phyloP scores from a whole-genome alignment of 2,113 vertebrate genomes.

The Piliocolobus tephrosceles region DNA sequence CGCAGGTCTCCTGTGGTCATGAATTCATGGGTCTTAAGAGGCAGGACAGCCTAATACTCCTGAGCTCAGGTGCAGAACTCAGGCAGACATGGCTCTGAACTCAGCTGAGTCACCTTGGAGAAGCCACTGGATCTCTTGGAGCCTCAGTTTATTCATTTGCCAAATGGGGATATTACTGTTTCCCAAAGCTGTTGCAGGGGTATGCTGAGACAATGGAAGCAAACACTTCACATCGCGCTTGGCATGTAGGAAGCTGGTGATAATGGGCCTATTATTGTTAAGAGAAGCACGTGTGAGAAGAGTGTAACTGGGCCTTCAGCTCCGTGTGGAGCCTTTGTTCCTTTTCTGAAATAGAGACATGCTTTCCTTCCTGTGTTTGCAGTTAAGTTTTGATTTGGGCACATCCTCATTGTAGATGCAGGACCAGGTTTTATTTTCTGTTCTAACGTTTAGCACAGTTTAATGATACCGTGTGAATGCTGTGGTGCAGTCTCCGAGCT shows the following conservation, averaged over 20 bases:
- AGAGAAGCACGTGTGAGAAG: background rate
- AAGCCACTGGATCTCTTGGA: background rate
- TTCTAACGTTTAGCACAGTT: fast-evolving
- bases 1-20: background rate
- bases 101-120: background rate
- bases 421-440: background rate
- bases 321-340: background rate
- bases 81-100: background rate
- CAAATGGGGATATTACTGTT: background rate
- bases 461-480: fast-evolving
- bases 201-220: fast-evolving
- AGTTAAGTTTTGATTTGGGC: background rate
- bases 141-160: background rate
- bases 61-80: background rate
- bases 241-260: fast-evolving
- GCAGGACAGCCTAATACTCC: fast-evolving
- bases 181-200: background rate
- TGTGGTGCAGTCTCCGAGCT: fast-evolving
- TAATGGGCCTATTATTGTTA: fast-evolving
- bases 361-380: background rate
- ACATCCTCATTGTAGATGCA: fast-evolving
- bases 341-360: background rate
- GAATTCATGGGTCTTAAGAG: background rate
- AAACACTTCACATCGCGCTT: background rate
- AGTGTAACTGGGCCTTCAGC: fast-evolving